These are phyloP conservation scores for Aphidoletes aphidimyza DNA, from an alignment of 2,888 invertebrate species.

Conservation along the genomic window DNA sequence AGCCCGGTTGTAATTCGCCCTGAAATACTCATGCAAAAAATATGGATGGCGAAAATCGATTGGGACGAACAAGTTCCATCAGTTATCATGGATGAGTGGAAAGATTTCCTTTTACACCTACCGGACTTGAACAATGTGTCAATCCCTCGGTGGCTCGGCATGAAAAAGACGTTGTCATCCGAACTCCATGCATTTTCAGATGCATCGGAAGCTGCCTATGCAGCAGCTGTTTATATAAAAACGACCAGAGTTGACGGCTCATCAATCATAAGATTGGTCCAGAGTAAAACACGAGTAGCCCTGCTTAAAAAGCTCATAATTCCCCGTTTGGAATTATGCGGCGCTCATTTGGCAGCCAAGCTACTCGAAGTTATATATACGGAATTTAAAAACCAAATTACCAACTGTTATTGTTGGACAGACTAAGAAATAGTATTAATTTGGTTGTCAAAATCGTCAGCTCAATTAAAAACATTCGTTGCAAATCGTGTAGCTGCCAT, in stretches of 20 bases:
- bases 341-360: neutral
- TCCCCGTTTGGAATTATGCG: conserved; percentile 55
- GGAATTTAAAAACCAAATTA: neutral
- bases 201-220: conserved; percentile 59
- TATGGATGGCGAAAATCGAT: neutral
- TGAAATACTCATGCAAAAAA: conserved; percentile 54
- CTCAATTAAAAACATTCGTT: conserved; percentile 55
- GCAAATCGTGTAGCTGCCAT: conserved; percentile 55
- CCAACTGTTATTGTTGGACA: conserved; percentile 53
- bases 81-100: neutral
- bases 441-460: conserved; percentile 55
- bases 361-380: neutral
- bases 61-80: neutral
- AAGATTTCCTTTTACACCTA: neutral
- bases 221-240: conserved; percentile 59
- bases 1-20: conserved; percentile 56
- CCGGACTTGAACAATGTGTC: neutral
- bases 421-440: conserved; percentile 56
- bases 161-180: conserved; percentile 58
- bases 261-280: conserved; percentile 55
- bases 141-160: conserved; percentile 54
- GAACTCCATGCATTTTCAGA: conserved; percentile 60
- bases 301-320: conserved; percentile 56
- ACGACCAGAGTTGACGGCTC: conserved; percentile 49
- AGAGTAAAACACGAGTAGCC: conserved; percentile 55